These are phyloP conservation scores for Apeira syringaria DNA, from an alignment of 2,888 invertebrate species.

Conservation along the genomic window DNA sequence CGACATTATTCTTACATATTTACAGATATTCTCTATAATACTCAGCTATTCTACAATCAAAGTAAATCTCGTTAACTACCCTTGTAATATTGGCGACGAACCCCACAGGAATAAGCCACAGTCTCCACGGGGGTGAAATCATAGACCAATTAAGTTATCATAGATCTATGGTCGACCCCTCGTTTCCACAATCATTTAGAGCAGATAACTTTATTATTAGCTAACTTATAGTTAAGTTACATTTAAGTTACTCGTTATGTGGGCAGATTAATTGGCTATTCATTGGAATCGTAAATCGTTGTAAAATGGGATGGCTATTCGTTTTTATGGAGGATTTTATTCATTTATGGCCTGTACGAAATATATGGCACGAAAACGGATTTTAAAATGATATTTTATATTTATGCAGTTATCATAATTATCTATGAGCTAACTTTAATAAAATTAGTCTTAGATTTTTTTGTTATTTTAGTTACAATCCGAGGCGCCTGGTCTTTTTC, in stretches of 20 bases:
- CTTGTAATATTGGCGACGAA: conserved; percentile 2
- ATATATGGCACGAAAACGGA: too few species aligned
- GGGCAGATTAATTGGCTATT: conserved; percentile 23
- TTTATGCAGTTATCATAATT: too few species aligned
- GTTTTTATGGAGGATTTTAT: conserved; percentile 6
- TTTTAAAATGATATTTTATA: too few species aligned
- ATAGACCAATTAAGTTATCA: conserved; percentile 8
- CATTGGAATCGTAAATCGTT: conserved; percentile 7
- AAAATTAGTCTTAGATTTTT: too few species aligned
- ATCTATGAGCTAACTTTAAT: too few species aligned
- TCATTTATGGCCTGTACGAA: not conserved
- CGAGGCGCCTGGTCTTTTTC: too few species aligned
- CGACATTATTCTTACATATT: too few species aligned
- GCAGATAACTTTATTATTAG: conserved; percentile 12
- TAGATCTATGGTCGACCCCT: conserved; percentile 4
- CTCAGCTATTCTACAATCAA: too few species aligned
- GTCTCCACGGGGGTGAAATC: conserved; percentile 11
- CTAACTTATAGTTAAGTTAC: conserved; percentile 8
- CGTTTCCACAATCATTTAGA: conserved; percentile 10
- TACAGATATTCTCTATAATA: too few species aligned
- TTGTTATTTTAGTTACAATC: too few species aligned
- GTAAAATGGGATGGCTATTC: conserved; percentile 6
- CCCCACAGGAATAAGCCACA: not conserved
- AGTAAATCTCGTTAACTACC: not conserved
- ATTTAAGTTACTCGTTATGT: conserved; percentile 16